Evolutionary conservation across 2,888 invertebrate genomes (phyloP), one percentile per base, ranked within the genome.

Genomic region (Lacanobia wlatinum): DNA sequence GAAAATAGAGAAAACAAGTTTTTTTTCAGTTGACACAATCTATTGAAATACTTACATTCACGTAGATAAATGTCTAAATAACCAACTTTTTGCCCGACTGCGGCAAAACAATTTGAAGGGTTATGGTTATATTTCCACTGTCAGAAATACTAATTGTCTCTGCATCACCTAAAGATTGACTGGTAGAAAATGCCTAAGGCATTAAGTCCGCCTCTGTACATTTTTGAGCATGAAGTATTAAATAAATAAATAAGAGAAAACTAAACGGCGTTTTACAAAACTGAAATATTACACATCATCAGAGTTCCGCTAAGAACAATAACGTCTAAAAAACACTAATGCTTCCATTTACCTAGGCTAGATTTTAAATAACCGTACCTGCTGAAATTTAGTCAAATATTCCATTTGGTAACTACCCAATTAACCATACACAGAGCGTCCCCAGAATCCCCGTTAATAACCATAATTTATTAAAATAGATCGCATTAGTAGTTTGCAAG

Each of bases 401-500:
- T 76, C 50, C 21, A 40, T 68, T 76, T 52, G 46, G n/a, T 23
- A 43, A 46, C 76, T 52, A 58, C 60, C 46, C 50, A 63, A 72
- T 63, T 71, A 56, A 65, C 38, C 14, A 43, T 53, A 46, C 21
- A 62, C 16, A 40, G 21, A 69, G 40, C 34, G 23, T 73, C 43
- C 23, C 52, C 34, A 50, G 40, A 21, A 70, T 64, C n/a, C 63
- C 43, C 28, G 61, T 53, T 59, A 52, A 52, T 62, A 68, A 70
- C 48, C 28, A 56, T 79, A 70, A 84, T 83, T 83, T 83, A 84
- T 84, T 83, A 72, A 84, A 84, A 79, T 68, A 75, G 52, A 59
- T 59, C 61, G 43, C 64, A 76, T 71, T 79, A 75, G 67, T 79
- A 75, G 79, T 83, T 76, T 16, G 55, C 72, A 83, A 84, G 76